A percentile compares a stretch with the other conserved stretches of the same genome.
These are phyloP conservation scores for Tamias sibiricus DNA, from an alignment of 2,113 vertebrate species.

Conservation along the genomic window DNA sequence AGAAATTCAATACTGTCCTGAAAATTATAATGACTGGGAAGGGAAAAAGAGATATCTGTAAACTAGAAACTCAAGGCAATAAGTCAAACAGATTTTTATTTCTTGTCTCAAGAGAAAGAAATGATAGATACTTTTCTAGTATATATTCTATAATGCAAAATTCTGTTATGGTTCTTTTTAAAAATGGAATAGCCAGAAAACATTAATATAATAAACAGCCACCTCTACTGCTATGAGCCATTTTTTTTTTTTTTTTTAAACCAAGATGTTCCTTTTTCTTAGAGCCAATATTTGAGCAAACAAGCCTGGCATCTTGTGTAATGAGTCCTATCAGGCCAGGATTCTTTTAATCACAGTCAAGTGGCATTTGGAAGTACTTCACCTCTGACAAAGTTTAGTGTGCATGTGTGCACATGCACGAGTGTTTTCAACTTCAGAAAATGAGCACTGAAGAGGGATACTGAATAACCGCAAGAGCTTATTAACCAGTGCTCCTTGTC, in stretches of 20 bases:
- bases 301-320: conserved; percentile 57
- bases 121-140: background rate
- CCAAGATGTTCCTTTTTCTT: background rate
- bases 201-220: background rate
- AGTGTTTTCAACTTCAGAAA: conserved; percentile 76
- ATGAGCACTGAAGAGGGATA: conserved; percentile 72
- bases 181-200: background rate
- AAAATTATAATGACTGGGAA: conserved; percentile 28
- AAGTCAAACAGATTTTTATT: conserved; percentile 23
- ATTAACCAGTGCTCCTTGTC: conserved; percentile 62
- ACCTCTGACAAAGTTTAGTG: conserved; percentile 75
- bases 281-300: conserved; percentile 53
- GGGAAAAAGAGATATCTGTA: conserved; percentile 4
- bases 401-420: conserved; percentile 66
- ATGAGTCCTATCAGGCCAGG: conserved; percentile 63
- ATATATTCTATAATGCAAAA: background rate
- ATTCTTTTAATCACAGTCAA: conserved; percentile 76
- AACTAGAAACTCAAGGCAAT: background rate
- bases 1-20: background rate
- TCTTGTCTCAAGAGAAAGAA: background rate
- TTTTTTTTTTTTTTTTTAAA: background rate
- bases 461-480: conserved; percentile 64
- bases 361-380: conserved; percentile 79
- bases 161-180: background rate
- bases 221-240: background rate